Evolutionary conservation across 2,888 invertebrate genomes (phyloP).

Genomic region (Macrosoma leucophasiata): DNA sequence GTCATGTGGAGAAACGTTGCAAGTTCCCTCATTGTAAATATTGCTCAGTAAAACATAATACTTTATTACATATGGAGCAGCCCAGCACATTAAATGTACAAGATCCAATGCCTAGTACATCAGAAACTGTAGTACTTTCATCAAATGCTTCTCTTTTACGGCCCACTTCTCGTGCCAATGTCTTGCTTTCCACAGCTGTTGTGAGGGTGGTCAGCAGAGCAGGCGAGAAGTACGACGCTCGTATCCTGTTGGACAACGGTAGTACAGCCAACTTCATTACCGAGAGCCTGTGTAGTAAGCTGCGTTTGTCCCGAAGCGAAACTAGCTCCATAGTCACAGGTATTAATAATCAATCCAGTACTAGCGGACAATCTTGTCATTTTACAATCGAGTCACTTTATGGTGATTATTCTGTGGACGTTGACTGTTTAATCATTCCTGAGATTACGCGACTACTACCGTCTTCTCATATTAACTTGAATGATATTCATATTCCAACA

Average conservation of each 20-base stretch:
- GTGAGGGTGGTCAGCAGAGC: conserved; percentile 10
- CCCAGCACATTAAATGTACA: background rate
- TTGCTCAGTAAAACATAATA: conserved; percentile 23
- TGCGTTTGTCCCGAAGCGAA: background rate
- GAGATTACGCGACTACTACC: conserved; percentile 12
- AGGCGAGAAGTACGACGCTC: conserved; percentile 11
- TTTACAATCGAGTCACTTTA: conserved; percentile 13
- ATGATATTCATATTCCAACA: conserved; percentile 11
- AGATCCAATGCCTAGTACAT: conserved; percentile 2
- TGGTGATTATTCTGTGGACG: conserved; percentile 4
- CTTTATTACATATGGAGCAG: conserved; percentile 18
- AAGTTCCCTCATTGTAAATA: conserved; percentile 21
- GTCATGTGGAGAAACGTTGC: conserved; percentile 11
- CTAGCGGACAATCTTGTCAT: conserved; percentile 18
- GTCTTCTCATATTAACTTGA: conserved; percentile 7
- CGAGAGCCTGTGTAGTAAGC: background rate
- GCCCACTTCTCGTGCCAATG: conserved; percentile 5
- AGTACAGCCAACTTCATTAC: conserved; percentile 16
- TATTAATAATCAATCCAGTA: conserved; percentile 4
- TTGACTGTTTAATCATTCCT: conserved; percentile 17
- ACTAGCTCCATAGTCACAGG: background rate
- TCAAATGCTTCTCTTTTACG: conserved; percentile 1
- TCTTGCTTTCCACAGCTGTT: conserved; percentile 26
- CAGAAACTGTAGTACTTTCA: background rate
- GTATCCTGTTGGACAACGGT: conserved; percentile 19